Evolutionary conservation across 2,797 vertebrate genomes (phyloP).

Genomic region (Gambelia wislizenii): DNA sequence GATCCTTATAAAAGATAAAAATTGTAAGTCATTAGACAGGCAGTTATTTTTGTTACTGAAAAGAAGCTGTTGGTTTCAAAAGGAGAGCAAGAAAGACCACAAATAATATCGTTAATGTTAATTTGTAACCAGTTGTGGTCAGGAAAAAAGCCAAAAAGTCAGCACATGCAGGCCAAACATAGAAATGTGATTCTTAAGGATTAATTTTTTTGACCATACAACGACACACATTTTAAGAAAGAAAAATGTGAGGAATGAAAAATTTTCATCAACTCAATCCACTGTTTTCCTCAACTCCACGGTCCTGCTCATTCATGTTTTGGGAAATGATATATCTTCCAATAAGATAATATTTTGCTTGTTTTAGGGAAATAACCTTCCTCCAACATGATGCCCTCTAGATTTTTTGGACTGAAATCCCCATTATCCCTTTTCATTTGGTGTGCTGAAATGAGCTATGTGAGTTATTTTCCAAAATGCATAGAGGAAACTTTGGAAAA

Average conservation of each 20-base stretch:
- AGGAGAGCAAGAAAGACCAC: conserved; percentile 42
- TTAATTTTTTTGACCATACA: neutral
- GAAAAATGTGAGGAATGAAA: neutral
- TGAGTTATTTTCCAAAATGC: neutral
- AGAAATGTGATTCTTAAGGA: neutral
- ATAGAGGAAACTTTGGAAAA: neutral
- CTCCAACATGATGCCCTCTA: neutral
- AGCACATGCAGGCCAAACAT: neutral
- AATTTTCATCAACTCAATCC: neutral
- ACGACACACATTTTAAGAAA: conserved; percentile 3
- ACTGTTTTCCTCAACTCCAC: neutral
- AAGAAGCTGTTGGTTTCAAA: conserved; percentile 63
- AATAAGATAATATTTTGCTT: neutral
- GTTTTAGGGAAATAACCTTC: neutral
- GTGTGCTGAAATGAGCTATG: neutral
- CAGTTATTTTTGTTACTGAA: conserved; percentile 52
- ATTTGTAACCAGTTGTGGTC: conserved; percentile 2
- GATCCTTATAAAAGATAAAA: conserved; percentile 84
- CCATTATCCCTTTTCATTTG: neutral
- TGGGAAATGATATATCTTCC: neutral
- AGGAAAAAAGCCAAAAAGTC: neutral
- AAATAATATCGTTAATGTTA: conserved; percentile 42
- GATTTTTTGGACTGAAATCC: neutral
- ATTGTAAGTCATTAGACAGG: conserved; percentile 71
- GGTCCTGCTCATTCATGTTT: no score